Base-by-base conservation (phyloP, 2,888 invertebrate genomes). In the Parasteatoda lunata region DNA sequence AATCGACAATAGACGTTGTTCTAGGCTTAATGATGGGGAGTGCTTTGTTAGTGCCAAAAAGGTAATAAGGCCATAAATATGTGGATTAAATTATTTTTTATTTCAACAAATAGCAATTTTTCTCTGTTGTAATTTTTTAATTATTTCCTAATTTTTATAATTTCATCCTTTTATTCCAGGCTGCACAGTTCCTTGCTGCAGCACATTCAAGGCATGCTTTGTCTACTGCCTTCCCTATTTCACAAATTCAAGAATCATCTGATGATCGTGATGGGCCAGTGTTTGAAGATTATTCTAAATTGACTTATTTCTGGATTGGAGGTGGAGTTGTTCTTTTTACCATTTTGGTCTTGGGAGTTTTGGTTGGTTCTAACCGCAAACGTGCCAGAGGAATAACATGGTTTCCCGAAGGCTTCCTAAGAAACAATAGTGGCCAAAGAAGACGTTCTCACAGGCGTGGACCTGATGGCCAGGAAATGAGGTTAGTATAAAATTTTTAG, bases 401-500 rank as follows among this genome's bases (percentile, higher is more conserved):
- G 98, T 98, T 98, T 93, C 98, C 98, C 0, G 98, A 98, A 93
- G 98, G 97, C 0, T 98, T 98, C 91, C 94, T 97, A 3, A 45
- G 84, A 45, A 88, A 75, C 3, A 84, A 79, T 0, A 95, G 96
- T 0, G 94, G 96, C 2, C 93, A 94, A 88, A 93, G 95, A n/a
- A 91, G 93, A 45, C 93, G 95, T 13, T 95, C 96, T 0, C 93
- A 96, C 9, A 94, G 97, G 48, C 94, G 97, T 8, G 96, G 96
- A 0, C 97, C 97, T 0, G 98, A 97, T 91, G 98, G 98, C 0
- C 98, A 98, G 92, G 98, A 98, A 92, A 97, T 98, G 96, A 94
- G 97, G 89, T 97, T 96, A 64, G 69, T 54, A 91, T 30, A 30
- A 30, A 30, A 30, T 30, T 30, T 30, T 30, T 30, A 30, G 30